phyloP scores from a whole-genome alignment of 2,113 vertebrate species.

The Rhineura floridana region DNA sequence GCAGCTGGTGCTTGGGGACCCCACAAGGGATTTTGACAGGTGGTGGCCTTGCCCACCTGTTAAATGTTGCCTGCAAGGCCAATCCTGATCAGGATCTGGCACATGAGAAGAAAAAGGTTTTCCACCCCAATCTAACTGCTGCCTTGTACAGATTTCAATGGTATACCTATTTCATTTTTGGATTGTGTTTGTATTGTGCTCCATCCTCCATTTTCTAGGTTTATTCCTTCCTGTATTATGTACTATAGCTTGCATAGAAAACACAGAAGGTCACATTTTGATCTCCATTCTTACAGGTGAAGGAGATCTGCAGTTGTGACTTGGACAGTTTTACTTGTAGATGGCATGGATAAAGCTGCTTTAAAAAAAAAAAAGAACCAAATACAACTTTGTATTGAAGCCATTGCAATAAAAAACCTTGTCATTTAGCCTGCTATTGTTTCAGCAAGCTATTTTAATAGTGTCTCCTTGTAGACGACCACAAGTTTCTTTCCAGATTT shows the following conservation, averaged over 20 bases:
- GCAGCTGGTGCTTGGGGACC: too few species aligned
- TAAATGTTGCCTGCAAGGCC: too few species aligned
- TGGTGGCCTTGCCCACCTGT: too few species aligned
- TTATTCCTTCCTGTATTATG: background rate
- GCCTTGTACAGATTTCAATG: background rate
- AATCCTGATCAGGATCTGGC: too few species aligned
- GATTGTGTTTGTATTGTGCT: background rate
- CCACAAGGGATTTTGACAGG: too few species aligned
- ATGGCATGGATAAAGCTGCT: background rate
- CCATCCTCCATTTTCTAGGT: background rate
- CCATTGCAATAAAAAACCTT: background rate
- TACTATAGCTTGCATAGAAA: background rate
- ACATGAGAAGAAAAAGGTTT: too few species aligned
- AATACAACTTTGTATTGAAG: background rate
- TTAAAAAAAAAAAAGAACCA: too few species aligned
- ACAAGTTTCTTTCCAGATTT: background rate
- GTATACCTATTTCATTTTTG: too few species aligned
- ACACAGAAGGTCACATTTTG: too few species aligned
- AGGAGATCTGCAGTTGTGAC: too few species aligned
- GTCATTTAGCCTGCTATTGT: background rate
- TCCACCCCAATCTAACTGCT: background rate
- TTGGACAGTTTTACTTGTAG: background rate
- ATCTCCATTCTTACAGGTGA: too few species aligned
- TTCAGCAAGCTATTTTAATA: rapidly evolving
- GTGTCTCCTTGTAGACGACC: background rate